A percentile compares a stretch with the other conserved stretches of the same genome.
Evolutionary conservation across 1,140 invertebrate genomes (phyloP).

Genomic region (Meloidogyne exigua): DNA sequence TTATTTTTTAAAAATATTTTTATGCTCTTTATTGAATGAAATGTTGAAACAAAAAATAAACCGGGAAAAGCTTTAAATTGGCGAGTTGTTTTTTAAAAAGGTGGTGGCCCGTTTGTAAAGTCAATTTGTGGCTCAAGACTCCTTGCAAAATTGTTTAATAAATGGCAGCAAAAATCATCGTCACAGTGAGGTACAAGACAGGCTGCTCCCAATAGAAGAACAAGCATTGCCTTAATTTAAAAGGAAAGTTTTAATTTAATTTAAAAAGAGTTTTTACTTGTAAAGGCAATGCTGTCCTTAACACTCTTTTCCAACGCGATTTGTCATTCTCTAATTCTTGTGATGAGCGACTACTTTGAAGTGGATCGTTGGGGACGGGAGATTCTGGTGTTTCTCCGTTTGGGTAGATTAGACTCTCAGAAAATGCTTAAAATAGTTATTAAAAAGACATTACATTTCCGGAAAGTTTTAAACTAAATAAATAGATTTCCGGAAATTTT

Average conservation of each 20-base stretch:
- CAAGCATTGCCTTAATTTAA: constrained; percentile 57
- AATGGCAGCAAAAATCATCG: constrained; percentile 60
- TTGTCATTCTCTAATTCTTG: constrained; percentile 34
- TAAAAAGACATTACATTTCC: no score
- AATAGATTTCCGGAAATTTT: no score
- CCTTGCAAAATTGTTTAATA: constrained; percentile 58
- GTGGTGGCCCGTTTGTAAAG: constrained; percentile 57
- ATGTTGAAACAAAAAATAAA: not conserved
- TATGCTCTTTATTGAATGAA: not conserved
- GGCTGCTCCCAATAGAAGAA: constrained; percentile 55
- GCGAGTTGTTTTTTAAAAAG: constrained; percentile 52
- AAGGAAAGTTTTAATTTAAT: not conserved
- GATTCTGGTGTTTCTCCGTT: not conserved
- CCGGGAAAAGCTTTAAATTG: not conserved
- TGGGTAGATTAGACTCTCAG: not conserved
- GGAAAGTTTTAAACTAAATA: no score
- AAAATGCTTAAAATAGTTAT: not conserved
- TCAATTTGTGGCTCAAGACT: constrained; percentile 55
- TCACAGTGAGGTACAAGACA: constrained; percentile 60
- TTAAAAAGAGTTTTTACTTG: constrained; percentile 38
- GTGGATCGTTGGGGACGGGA: constrained; percentile 16
- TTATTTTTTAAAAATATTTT: no score
- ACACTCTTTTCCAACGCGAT: constrained; percentile 55
- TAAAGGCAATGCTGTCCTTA: constrained; percentile 58
- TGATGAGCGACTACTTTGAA: constrained; percentile 7